Conservation (phyloP, 2,888 invertebrate species). For the Molorchus minor region DNA sequence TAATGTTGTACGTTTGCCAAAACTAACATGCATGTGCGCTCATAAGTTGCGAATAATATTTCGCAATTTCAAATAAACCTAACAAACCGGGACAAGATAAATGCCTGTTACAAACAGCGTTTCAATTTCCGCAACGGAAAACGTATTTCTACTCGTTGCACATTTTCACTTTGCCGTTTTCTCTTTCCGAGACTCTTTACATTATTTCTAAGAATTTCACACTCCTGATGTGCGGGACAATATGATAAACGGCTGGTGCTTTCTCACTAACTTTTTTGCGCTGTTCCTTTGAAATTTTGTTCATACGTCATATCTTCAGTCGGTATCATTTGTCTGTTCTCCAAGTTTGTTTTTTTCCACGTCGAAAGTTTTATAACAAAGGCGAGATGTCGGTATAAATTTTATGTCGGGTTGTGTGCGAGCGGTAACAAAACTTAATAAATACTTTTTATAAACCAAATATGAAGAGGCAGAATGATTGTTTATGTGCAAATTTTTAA, state of each 20-base stretch:
- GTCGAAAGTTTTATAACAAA: no score
- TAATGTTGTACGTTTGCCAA: conserved; percentile 2
- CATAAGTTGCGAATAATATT: conserved; percentile 6
- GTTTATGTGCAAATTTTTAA: no score
- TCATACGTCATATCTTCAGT: conserved; percentile 15
- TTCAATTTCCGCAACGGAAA: conserved; percentile 23
- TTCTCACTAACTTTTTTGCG: conserved; percentile 14
- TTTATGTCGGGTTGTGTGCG: no score
- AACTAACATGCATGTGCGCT: conserved; percentile 11
- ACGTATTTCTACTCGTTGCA: conserved; percentile 16
- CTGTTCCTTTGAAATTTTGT: conserved; percentile 3
- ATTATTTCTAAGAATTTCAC: conserved; percentile 27
- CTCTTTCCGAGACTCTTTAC: conserved; percentile 10
- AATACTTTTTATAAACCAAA: no score
- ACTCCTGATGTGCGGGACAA: conserved; percentile 14
- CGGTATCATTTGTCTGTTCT: conserved; percentile 14
- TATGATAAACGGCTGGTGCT: conserved; percentile 20
- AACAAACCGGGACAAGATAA: conserved; percentile 15
- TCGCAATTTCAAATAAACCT: conserved; percentile 19
- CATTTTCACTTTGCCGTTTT: conserved; percentile 17
- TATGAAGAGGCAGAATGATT: no score
- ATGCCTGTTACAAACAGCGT: conserved; percentile 16
- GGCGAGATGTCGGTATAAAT: no score
- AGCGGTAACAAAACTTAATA: no score
- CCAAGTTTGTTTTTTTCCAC: no score